These are phyloP conservation scores for Slavum lentiscoides DNA, from an alignment of 2,888 invertebrate species.

Conservation along the genomic window DNA sequence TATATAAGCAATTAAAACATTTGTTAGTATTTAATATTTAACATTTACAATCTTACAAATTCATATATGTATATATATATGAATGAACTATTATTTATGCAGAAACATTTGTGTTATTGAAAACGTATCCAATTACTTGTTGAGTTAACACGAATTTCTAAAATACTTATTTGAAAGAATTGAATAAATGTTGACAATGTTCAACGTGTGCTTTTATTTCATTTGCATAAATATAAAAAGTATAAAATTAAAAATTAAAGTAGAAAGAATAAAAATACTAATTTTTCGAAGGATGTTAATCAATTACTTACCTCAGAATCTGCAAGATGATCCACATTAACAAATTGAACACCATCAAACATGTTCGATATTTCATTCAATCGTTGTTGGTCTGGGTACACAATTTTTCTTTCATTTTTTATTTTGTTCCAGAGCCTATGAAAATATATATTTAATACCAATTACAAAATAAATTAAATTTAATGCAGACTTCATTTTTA, in stretches of 20 bases:
- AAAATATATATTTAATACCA: not conserved
- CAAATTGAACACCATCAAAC: constrained; percentile 18
- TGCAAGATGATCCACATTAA: constrained; percentile 27
- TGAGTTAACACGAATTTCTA: too few relatives aligned
- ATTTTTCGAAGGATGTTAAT: not conserved
- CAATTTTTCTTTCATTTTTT: constrained; percentile 28
- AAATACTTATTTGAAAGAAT: too few relatives aligned
- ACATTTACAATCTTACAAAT: too few relatives aligned
- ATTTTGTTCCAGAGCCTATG: constrained; percentile 29
- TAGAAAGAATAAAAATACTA: not conserved
- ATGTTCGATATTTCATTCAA: constrained; percentile 41
- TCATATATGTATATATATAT: not conserved
- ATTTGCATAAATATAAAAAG: too few relatives aligned
- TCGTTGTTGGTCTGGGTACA: constrained; percentile 28
- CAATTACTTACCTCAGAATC: constrained; percentile 35
- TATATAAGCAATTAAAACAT: too few relatives aligned
- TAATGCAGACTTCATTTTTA: not conserved
- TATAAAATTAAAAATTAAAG: not conserved
- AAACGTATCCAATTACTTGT: too few relatives aligned
- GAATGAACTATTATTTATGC: not conserved
- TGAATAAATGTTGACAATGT: too few relatives aligned
- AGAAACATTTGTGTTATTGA: too few relatives aligned
- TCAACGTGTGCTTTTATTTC: too few relatives aligned
- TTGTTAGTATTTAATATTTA: too few relatives aligned
- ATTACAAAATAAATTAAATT: not conserved